Percentiles rank a stretch among this genome's conserved stretches.
These are phyloP conservation scores for Matsumurasca onukii DNA, from an alignment of 1,140 invertebrate genomes.

Conservation along the genomic window DNA sequence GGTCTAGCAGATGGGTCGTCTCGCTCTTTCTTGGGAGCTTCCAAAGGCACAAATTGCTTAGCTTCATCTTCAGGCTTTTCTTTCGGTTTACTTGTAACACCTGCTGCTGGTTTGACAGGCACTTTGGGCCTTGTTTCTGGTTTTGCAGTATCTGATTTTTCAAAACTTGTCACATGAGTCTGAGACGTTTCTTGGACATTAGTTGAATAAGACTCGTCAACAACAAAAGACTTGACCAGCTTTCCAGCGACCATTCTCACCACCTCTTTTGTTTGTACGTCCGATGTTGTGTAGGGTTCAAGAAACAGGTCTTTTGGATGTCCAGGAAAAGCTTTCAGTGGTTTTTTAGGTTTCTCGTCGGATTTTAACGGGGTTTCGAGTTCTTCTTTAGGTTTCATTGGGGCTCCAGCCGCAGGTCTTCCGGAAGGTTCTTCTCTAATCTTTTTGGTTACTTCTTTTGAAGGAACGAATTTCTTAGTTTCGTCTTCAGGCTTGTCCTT, in stretches of 20 bases:
- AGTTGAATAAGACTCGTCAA: constrained; percentile 9
- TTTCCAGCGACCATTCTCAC: constrained; percentile 39
- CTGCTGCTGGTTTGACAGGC: constrained; percentile 8
- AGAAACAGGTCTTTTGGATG: constrained; percentile 11
- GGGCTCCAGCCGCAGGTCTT: neutral
- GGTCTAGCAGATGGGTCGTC: neutral
- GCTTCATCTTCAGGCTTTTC: constrained; percentile 8
- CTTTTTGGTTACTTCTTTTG: neutral
- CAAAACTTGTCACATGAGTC: neutral
- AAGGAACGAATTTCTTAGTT: neutral
- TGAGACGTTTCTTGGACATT: neutral
- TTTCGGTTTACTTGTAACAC: constrained; percentile 8
- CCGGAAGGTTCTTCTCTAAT: neutral
- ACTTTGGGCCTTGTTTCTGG: neutral
- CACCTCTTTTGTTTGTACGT: constrained; percentile 12
- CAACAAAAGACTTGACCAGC: constrained; percentile 28
- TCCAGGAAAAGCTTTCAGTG: too few relatives aligned
- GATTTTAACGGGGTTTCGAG: neutral
- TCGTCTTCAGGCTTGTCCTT: constrained; percentile 11
- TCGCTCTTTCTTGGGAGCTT: neutral
- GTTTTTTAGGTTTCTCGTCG: neutral
- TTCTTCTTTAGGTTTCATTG: neutral
- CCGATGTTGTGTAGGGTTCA: neutral
- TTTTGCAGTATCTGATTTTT: neutral
- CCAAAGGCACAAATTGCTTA: neutral